A percentile compares a stretch with the other conserved stretches of the same genome.
phyloP scores from a whole-genome alignment of 2,797 vertebrate genomes.

The Cyclopterus lumpus region DNA sequence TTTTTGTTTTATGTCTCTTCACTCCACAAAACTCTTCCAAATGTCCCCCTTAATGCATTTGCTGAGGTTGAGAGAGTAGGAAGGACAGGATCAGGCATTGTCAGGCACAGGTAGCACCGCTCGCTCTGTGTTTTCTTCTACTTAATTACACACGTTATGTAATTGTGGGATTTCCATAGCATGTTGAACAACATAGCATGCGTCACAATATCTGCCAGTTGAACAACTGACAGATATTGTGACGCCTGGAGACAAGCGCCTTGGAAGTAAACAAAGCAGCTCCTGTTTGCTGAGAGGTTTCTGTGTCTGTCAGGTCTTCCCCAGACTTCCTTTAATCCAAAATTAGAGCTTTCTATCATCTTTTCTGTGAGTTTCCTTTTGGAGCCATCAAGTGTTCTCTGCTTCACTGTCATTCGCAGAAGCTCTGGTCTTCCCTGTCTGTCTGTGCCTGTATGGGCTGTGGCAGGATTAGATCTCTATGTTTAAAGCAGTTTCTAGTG shows the following conservation, averaged over 20 bases:
- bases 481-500: slow-evolving; percentile 9
- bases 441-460: slow-evolving; percentile 21
- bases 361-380: slow-evolving; percentile 30
- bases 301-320: slow-evolving; percentile 54
- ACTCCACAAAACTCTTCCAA: slow-evolving; percentile 5
- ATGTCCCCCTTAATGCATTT: neutral
- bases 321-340: slow-evolving; percentile 50
- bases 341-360: slow-evolving; percentile 48
- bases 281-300: slow-evolving; percentile 41
- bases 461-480: slow-evolving; percentile 51
- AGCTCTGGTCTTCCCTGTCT: slow-evolving; percentile 39
- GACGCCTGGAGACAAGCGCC: slow-evolving; percentile 58
- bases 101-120: slow-evolving; percentile 18
- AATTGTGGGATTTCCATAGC: slow-evolving; percentile 64
- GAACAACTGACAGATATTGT: slow-evolving; percentile 54
- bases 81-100: slow-evolving; percentile 20
- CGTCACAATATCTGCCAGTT: no score
- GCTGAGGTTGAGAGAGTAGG: neutral
- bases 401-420: slow-evolving; percentile 43
- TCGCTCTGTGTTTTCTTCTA: slow-evolving; percentile 11
- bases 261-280: slow-evolving; percentile 60
- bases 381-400: slow-evolving; percentile 31
- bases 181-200: slow-evolving; percentile 53
- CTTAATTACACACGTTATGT: slow-evolving; percentile 65
- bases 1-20: slow-evolving; percentile 40